A percentile compares a stretch with the other conserved stretches of the same genome.
Conservation (phyloP, 1,140 invertebrate genomes). For the Ericerus pela region DNA sequence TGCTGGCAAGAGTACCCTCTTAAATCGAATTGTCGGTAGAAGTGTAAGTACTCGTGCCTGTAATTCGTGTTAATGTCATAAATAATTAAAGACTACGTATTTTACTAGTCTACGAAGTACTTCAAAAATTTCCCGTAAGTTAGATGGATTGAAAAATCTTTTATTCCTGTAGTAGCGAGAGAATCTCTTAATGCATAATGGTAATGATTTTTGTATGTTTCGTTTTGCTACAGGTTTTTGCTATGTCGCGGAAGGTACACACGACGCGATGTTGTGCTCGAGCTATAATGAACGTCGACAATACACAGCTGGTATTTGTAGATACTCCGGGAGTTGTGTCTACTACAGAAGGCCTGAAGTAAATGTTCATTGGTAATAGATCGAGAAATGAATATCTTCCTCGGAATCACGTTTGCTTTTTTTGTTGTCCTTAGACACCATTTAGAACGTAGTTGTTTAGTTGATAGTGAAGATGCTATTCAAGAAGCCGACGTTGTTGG, state of each 20-base stretch:
- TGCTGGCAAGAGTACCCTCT: slow-evolving; percentile 84
- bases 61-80: not conserved
- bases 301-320: slow-evolving; percentile 74
- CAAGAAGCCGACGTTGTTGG: slow-evolving; percentile 64
- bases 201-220: slow-evolving; percentile 6
- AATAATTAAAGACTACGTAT: not conserved
- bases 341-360: slow-evolving; percentile 24
- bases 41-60: slow-evolving; percentile 40
- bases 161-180: too few relatives aligned
- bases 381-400: not conserved
- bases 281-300: slow-evolving; percentile 51
- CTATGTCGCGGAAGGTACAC: slow-evolving; percentile 76
- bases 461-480: slow-evolving; percentile 46
- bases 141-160: too few relatives aligned
- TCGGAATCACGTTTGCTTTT: slow-evolving; percentile 20
- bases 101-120: not conserved
- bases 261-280: slow-evolving; percentile 61
- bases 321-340: slow-evolving; percentile 72
- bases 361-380: not conserved
- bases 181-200: too few relatives aligned
- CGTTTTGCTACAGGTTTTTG: slow-evolving; percentile 51
- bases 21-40: slow-evolving; percentile 67
- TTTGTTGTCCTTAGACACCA: slow-evolving; percentile 49
- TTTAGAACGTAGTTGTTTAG: slow-evolving; percentile 46
- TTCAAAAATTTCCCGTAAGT: not conserved